These are phyloP conservation scores for Aptenodytes patagonicus DNA, from an alignment of 2,113 vertebrate species.

Conservation along the genomic window DNA sequence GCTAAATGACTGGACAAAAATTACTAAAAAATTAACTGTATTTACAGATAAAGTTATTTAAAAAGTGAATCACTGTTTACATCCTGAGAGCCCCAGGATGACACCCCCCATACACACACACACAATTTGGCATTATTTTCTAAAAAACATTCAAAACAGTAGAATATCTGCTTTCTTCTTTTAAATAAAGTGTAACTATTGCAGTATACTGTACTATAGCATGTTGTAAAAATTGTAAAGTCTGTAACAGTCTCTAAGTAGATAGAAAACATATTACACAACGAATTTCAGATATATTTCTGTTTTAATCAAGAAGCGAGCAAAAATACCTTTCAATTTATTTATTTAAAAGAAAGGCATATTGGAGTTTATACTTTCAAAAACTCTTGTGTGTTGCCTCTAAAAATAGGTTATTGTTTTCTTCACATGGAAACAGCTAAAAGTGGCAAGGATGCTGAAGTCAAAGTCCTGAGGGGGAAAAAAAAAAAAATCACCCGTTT, in stretches of 20 bases:
- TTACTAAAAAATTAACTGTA: background rate
- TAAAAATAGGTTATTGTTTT: background rate
- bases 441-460: background rate
- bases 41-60: background rate
- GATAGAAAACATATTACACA: background rate
- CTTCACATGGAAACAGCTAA: background rate
- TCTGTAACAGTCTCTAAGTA: background rate
- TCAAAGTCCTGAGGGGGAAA: background rate
- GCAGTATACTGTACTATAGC: rapidly evolving
- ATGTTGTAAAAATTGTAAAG: background rate
- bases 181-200: background rate
- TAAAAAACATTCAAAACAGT: background rate
- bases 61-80: background rate
- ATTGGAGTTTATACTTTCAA: background rate
- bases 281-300: background rate
- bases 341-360: background rate
- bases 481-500: background rate
- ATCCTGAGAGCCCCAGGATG: background rate
- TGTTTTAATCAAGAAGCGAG: background rate
- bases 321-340: background rate
- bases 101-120: rapidly evolving
- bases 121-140: background rate
- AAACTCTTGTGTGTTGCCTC: background rate
- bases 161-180: background rate
- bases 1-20: background rate